Percentiles rank a stretch among this genome's conserved stretches.
phyloP scores from a whole-genome alignment of 1,140 invertebrate genomes.

The Neodiprion fabricii region DNA sequence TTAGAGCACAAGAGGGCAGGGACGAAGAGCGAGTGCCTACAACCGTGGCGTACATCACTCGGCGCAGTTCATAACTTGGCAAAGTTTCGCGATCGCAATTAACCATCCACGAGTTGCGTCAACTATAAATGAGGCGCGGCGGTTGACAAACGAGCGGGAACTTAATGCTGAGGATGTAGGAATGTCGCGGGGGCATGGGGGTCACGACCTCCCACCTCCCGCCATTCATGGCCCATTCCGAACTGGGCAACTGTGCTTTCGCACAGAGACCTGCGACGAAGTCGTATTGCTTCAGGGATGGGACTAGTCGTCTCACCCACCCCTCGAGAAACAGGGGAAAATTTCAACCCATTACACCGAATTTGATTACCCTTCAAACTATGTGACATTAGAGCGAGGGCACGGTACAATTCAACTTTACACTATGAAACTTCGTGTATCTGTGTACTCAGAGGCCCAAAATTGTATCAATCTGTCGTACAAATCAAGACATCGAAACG shows the following conservation, averaged over 20 bases:
- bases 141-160: slow-evolving; percentile 6
- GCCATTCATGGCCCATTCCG: slow-evolving; percentile 1
- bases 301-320: background rate
- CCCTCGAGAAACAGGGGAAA: background rate
- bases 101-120: slow-evolving; percentile 6
- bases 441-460: too few species aligned
- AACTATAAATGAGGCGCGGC: slow-evolving; percentile 6
- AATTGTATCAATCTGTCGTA: too few species aligned
- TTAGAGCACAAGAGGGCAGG: background rate
- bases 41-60: background rate
- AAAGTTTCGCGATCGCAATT: slow-evolving; percentile 4
- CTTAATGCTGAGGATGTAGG: background rate
- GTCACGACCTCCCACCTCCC: background rate
- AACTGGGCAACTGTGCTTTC: background rate
- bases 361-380: background rate
- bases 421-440: too few species aligned
- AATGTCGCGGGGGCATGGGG: background rate
- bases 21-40: background rate
- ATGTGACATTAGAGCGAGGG: background rate
- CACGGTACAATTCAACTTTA: background rate
- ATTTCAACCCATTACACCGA: background rate
- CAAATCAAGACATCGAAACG: too few species aligned
- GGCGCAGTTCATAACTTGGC: background rate
- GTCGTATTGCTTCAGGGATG: background rate
- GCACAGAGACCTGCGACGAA: background rate